Conservation (phyloP, 2,888 invertebrate genomes). For the Apamea crenata region DNA sequence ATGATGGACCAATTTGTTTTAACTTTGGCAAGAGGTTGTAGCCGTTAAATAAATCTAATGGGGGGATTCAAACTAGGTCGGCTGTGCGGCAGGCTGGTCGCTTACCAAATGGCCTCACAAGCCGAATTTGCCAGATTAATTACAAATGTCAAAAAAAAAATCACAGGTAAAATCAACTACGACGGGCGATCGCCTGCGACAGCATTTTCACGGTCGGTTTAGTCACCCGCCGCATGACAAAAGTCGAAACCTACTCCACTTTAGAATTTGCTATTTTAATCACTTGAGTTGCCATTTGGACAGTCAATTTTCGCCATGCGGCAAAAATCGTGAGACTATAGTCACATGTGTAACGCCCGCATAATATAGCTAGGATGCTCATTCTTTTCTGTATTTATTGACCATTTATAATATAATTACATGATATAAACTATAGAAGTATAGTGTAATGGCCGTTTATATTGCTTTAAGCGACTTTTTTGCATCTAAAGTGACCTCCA, state of each 20-base stretch:
- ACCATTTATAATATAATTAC: neutral
- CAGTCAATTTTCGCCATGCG: no score
- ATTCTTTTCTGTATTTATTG: neutral
- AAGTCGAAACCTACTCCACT: no score
- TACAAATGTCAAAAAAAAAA: neutral
- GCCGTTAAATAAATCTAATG: neutral
- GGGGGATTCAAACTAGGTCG: neutral
- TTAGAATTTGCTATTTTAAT: no score
- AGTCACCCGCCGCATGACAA: neutral
- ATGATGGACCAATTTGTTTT: neutral
- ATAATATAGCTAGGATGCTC: neutral
- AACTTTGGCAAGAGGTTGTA: neutral
- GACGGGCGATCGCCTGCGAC: neutral
- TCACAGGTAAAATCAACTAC: no score
- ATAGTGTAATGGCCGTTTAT: neutral
- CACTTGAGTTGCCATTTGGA: no score
- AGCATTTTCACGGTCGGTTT: neutral
- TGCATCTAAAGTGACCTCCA: neutral
- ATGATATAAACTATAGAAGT: neutral
- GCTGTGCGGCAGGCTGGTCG: neutral
- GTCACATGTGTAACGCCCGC: neutral
- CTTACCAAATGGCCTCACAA: neutral
- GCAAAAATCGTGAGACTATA: no score
- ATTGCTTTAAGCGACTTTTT: neutral
- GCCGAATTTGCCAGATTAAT: neutral